phyloP scores from a whole-genome alignment of 2,797 vertebrate species.

The Avahi laniger region DNA sequence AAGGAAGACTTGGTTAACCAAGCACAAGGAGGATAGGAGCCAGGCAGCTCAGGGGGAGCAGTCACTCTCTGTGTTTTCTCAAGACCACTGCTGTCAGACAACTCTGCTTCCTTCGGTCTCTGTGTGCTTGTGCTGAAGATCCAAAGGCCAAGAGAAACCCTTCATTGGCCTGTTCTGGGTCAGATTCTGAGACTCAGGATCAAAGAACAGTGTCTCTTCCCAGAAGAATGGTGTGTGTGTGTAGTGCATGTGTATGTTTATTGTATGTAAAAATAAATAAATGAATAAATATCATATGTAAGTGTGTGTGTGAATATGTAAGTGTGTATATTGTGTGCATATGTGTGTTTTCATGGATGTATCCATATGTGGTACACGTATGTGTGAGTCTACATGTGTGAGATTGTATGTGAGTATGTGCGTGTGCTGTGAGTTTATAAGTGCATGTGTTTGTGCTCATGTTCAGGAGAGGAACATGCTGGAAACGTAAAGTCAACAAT shows the following conservation, averaged over 20 bases:
- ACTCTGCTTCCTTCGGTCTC: neutral
- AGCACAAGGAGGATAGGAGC: neutral
- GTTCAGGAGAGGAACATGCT: neutral
- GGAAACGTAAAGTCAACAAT: neutral
- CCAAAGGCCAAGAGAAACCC: neutral
- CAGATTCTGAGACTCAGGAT: neutral
- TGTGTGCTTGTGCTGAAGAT: neutral
- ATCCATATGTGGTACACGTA: neutral
- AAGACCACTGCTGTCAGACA: neutral
- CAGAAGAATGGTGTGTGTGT: neutral
- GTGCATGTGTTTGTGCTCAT: neutral
- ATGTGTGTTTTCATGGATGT: neutral
- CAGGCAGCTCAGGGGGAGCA: neutral
- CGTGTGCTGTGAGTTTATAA: neutral
- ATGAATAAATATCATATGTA: too few species aligned
- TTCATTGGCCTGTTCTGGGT: neutral
- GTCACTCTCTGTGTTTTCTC: neutral
- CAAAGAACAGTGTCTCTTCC: neutral
- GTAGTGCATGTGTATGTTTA: neutral
- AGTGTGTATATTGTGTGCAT: neutral
- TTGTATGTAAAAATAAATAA: neutral
- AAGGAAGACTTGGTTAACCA: constrained; percentile 32
- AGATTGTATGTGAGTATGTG: neutral
- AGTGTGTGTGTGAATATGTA: neutral
- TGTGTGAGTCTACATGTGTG: neutral